These are phyloP conservation scores for Aleadryas rufinucha DNA, from an alignment of 2,113 vertebrate species.

Conservation along the genomic window DNA sequence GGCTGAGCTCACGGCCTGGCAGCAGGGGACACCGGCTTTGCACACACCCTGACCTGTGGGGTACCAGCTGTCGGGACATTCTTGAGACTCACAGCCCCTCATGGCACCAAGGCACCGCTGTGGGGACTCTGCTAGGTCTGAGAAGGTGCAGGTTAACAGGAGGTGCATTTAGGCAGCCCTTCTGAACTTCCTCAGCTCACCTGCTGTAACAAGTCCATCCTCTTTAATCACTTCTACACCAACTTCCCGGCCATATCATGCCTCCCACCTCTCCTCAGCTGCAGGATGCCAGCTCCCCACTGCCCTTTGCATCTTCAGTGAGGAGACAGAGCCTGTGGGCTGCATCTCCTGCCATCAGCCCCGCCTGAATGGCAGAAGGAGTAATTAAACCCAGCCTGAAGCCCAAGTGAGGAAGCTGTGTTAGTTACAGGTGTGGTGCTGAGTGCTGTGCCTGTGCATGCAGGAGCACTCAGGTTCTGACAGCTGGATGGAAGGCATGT, in stretches of 20 bases:
- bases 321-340: neutral
- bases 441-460: neutral
- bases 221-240: neutral
- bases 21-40: neutral
- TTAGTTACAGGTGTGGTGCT: neutral
- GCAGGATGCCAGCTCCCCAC: neutral
- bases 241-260: rapidly evolving
- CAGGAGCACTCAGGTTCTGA: neutral
- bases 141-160: neutral
- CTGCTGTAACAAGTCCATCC: neutral
- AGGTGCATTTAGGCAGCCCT: neutral
- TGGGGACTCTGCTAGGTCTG: neutral
- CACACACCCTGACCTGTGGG: neutral
- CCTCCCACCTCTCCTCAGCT: neutral
- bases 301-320: neutral
- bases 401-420: neutral
- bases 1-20: rapidly evolving
- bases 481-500: neutral
- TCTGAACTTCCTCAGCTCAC: neutral
- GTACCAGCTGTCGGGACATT: rapidly evolving
- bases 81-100: neutral
- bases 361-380: neutral
- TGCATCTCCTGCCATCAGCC: neutral
- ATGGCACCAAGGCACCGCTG: rapidly evolving
- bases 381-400: neutral